A percentile compares a stretch with the other conserved stretches of the same genome.
Conservation (phyloP, 2,888 invertebrate species). For the Tenthredo scrophulariae region DNA sequence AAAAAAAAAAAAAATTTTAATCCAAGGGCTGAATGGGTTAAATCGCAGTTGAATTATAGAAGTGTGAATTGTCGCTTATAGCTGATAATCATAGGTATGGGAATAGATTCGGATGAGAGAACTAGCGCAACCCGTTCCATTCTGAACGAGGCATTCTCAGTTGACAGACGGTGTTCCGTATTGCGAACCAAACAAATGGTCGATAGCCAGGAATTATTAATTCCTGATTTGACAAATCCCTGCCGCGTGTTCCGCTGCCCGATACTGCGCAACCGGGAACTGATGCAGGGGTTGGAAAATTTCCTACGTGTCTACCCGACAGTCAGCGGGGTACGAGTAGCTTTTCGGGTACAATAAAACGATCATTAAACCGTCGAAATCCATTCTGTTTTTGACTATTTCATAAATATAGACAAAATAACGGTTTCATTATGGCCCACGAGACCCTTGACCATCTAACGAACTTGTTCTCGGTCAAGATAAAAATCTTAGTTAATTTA, state of each 20-base stretch:
- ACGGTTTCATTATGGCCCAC: not conserved
- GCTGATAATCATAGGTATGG: no score
- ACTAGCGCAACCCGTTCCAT: not conserved
- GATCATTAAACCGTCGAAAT: slow-evolving; percentile 10
- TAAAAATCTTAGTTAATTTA: no score
- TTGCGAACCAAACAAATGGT: slow-evolving; percentile 29
- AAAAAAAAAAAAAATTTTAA: no score
- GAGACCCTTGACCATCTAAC: not conserved
- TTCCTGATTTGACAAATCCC: slow-evolving; percentile 47
- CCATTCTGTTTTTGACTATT: not conserved
- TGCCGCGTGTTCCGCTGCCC: slow-evolving; percentile 25
- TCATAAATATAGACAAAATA: not conserved
- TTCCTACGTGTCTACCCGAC: slow-evolving; percentile 37
- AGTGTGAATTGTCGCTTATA: no score
- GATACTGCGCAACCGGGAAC: not conserved
- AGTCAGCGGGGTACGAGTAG: not conserved
- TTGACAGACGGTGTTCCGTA: slow-evolving; percentile 35
- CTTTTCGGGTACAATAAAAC: slow-evolving; percentile 2
- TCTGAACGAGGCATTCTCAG: slow-evolving; percentile 6
- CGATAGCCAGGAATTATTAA: slow-evolving; percentile 46
- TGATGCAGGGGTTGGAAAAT: not conserved
- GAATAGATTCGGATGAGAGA: not conserved
- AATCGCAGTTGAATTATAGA: no score
- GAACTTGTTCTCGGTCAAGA: no score
- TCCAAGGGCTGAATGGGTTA: not conserved